phyloP scores from a whole-genome alignment of 2,113 vertebrate species.

The Geococcyx californianus region DNA sequence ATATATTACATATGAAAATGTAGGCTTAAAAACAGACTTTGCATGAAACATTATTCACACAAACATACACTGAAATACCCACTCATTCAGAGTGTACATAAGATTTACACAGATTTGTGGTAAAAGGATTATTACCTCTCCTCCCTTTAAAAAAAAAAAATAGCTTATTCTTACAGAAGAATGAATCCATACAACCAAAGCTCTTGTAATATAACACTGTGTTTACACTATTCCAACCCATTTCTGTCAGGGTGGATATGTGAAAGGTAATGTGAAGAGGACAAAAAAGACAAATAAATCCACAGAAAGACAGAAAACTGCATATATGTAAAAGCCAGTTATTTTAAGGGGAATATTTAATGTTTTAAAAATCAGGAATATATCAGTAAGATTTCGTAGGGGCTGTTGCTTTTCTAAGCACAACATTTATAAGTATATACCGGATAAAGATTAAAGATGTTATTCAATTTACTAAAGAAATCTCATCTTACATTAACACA shows the following conservation, averaged over 20 bases:
- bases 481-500: background rate
- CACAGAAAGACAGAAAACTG: background rate
- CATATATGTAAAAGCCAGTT: background rate
- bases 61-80: background rate
- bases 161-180: conserved; percentile 57
- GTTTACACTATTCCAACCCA: conserved; percentile 67
- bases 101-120: conserved; percentile 49
- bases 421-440: background rate
- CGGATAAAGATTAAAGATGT: background rate
- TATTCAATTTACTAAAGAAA: background rate
- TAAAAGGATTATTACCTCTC: conserved; percentile 31
- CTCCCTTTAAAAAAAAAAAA: background rate
- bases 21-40: conserved; percentile 42
- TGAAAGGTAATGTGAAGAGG: conserved; percentile 40
- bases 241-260: conserved; percentile 13
- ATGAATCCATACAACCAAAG: conserved; percentile 46
- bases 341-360: background rate
- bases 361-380: background rate
- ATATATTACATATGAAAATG: conserved; percentile 49
- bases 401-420: background rate
- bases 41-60: conserved; percentile 46
- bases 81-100: conserved; percentile 12
- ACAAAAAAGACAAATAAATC: conserved; percentile 52
- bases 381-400: background rate
- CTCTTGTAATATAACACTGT: conserved; percentile 59